phyloP scores from a whole-genome alignment of 1,140 invertebrate species.

The Platyscapa corneri region DNA sequence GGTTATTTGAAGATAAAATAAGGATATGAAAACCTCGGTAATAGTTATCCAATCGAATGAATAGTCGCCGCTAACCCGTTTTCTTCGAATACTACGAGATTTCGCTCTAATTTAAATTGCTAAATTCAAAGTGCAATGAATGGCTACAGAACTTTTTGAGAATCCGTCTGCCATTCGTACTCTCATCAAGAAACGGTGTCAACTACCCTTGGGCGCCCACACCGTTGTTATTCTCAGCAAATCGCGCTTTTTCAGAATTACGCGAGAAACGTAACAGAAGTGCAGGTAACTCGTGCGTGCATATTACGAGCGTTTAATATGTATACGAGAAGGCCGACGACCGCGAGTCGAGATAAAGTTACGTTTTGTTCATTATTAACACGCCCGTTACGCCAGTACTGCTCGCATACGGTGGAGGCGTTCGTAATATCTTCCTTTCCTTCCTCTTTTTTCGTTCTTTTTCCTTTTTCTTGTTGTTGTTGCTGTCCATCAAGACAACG shows the following conservation, averaged over 20 bases:
- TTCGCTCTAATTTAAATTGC: neutral
- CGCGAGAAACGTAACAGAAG: constrained; percentile 14
- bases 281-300: neutral
- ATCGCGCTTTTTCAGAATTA: constrained; percentile 16
- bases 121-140: neutral
- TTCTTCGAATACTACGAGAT: neutral
- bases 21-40: neutral
- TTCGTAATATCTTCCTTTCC: constrained; percentile 53
- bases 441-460: constrained; percentile 7
- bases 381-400: constrained; percentile 60
- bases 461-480: neutral
- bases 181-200: neutral
- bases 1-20: neutral
- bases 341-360: constrained; percentile 53
- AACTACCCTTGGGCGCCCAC: neutral
- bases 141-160: neutral
- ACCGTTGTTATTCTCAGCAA: neutral
- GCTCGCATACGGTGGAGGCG: constrained; percentile 52
- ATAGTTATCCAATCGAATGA: neutral
- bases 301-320: constrained; percentile 31
- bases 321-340: constrained; percentile 55
- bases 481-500: neutral
- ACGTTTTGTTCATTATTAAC: constrained; percentile 59
- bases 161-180: neutral
- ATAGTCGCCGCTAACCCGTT: neutral